These are phyloP conservation scores for Aporrectodea caliginosa DNA, from an alignment of 1,140 invertebrate species.

Conservation along the genomic window DNA sequence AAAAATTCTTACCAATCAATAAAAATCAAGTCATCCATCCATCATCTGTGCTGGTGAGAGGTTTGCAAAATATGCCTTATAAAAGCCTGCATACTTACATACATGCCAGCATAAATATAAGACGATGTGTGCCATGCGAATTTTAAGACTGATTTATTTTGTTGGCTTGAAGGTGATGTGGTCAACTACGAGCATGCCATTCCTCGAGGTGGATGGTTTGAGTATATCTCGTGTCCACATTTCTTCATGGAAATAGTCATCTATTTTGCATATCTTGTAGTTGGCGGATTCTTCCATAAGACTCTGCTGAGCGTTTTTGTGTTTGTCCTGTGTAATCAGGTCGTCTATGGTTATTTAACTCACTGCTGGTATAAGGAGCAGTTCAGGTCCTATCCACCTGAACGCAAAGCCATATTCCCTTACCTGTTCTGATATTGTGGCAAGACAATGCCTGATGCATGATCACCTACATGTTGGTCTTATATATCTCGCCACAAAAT, in stretches of 20 bases:
- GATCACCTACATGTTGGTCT: too few species aligned
- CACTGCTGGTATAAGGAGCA: conserved; percentile 76
- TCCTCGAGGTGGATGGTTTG: conserved; percentile 72
- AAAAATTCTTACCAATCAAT: too few species aligned
- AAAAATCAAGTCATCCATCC: too few species aligned
- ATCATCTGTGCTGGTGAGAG: too few species aligned
- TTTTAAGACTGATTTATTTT: too few species aligned
- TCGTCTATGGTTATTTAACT: conserved; percentile 67
- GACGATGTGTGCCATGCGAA: too few species aligned
- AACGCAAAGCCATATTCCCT: conserved; percentile 69
- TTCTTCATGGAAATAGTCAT: conserved; percentile 76
- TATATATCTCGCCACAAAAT: too few species aligned
- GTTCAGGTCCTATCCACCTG: conserved; percentile 72
- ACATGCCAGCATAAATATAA: too few species aligned
- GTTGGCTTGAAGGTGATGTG: conserved; percentile 54
- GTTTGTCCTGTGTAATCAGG: conserved; percentile 82
- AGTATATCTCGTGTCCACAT: conserved; percentile 75
- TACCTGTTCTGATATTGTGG: conserved; percentile 64
- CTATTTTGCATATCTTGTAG: conserved; percentile 65
- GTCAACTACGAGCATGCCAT: conserved; percentile 69
- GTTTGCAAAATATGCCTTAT: too few species aligned
- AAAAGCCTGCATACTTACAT: too few species aligned
- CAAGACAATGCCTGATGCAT: too few species aligned
- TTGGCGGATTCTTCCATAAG: conserved; percentile 61
- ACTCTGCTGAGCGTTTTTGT: conserved; percentile 65